Evolutionary conservation across 2,888 invertebrate species (phyloP).

Genomic region (Brachyptera putata): DNA sequence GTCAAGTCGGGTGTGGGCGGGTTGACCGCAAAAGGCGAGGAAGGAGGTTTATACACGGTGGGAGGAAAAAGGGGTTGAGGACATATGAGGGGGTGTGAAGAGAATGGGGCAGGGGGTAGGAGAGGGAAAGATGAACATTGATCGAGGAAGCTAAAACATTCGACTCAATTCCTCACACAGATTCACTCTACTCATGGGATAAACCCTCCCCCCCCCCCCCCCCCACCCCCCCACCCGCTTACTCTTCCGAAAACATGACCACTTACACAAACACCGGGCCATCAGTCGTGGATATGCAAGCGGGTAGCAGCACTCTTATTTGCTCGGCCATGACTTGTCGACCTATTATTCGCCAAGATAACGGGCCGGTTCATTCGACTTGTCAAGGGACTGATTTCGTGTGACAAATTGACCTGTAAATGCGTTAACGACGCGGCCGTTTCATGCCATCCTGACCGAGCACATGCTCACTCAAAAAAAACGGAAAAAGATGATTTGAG

Average conservation of each 20-base stretch:
- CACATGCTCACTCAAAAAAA: too few species aligned
- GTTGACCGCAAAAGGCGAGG: slow-evolving; percentile 1
- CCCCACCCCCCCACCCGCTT: slow-evolving; percentile 33
- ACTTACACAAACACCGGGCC: slow-evolving; percentile 34
- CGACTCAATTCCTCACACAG: slow-evolving; percentile 21
- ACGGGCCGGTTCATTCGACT: too few species aligned
- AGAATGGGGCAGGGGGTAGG: slow-evolving; percentile 27
- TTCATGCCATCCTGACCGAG: too few species aligned
- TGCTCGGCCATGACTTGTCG: too few species aligned
- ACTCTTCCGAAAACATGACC: slow-evolving; percentile 25
- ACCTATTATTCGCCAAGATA: too few species aligned
- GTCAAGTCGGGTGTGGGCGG: slow-evolving; percentile 35
- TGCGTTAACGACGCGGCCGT: too few species aligned
- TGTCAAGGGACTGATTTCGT: too few species aligned
- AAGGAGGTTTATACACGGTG: background rate
- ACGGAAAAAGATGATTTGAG: too few species aligned
- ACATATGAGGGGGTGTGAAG: slow-evolving; percentile 19
- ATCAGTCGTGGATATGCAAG: too few species aligned
- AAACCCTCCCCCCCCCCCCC: slow-evolving; percentile 38
- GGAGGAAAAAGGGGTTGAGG: slow-evolving; percentile 23
- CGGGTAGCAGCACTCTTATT: too few species aligned
- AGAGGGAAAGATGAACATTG: slow-evolving; percentile 39
- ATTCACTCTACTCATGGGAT: slow-evolving; percentile 34
- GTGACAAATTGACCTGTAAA: too few species aligned
- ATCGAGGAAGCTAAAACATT: slow-evolving; percentile 27